These are phyloP conservation scores for Thumatha senex DNA, from an alignment of 2,888 invertebrate genomes.

Conservation along the genomic window DNA sequence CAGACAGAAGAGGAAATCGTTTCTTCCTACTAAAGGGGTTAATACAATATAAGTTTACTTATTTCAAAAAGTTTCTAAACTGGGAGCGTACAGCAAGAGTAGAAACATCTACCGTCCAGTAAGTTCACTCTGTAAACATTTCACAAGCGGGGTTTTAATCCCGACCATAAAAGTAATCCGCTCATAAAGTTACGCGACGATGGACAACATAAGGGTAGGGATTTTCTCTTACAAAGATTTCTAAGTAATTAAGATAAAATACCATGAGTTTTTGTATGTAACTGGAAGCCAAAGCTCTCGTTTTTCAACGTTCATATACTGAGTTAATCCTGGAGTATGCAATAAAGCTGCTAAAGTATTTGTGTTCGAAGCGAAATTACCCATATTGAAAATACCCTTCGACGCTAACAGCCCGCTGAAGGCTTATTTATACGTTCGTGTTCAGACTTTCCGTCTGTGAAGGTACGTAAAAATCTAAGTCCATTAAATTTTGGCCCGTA, in stretches of 20 bases:
- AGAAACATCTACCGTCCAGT: constrained; percentile 43
- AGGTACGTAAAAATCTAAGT: constrained; percentile 54
- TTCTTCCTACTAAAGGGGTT: no score
- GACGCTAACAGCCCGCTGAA: constrained; percentile 73
- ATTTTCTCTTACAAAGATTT: constrained; percentile 80
- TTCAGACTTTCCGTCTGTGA: constrained; percentile 50
- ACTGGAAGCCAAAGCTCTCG: constrained; percentile 64
- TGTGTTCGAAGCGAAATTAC: constrained; percentile 79
- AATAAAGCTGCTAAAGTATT: constrained; percentile 81
- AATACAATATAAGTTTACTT: no score
- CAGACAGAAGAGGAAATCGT: no score
- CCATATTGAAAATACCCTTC: constrained; percentile 82
- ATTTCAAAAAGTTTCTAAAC: constrained; percentile 1
- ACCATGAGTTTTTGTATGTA: constrained; percentile 75
- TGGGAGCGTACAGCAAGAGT: constrained; percentile 7
- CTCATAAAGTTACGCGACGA: constrained; percentile 81
- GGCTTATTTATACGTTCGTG: constrained; percentile 73
- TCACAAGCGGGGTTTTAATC: constrained; percentile 79
- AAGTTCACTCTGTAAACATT: constrained; percentile 77
- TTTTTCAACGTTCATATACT: constrained; percentile 79
- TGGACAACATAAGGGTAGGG: constrained; percentile 81
- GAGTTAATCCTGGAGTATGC: constrained; percentile 80
- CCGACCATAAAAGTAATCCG: constrained; percentile 80
- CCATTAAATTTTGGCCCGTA: constrained; percentile 49
- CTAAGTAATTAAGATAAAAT: constrained; percentile 83